phyloP scores from a whole-genome alignment of 2,113 vertebrate genomes.

The Muntiacus reevesi region DNA sequence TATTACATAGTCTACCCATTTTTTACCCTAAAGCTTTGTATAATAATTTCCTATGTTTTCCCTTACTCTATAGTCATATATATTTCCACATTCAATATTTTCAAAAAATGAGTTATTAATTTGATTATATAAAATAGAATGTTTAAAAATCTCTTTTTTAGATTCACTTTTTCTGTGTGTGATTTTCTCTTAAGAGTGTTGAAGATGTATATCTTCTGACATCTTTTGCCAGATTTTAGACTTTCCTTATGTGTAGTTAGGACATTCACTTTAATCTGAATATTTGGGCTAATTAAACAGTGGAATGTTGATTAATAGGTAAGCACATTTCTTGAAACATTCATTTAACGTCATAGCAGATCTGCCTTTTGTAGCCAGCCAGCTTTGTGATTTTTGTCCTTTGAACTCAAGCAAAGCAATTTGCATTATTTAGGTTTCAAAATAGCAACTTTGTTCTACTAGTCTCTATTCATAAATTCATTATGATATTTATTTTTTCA shows the following conservation, averaged over 20 bases:
- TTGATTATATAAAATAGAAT: background rate
- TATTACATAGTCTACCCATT: background rate
- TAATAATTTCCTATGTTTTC: background rate
- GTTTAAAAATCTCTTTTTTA: background rate
- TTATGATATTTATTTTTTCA: background rate
- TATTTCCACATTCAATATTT: background rate
- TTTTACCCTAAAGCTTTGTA: background rate
- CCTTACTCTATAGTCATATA: background rate
- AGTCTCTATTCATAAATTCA: background rate
- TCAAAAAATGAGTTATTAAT: background rate
- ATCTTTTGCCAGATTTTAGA: background rate
- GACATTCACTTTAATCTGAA: background rate
- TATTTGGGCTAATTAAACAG: background rate
- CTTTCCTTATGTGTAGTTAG: background rate
- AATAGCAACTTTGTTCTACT: background rate
- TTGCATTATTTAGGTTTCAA: conserved; percentile 12
- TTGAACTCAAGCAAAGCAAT: background rate
- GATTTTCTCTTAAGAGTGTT: background rate
- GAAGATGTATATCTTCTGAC: background rate
- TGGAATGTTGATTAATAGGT: background rate
- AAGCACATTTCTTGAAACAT: background rate
- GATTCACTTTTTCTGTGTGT: background rate
- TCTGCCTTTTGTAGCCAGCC: background rate
- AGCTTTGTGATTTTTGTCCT: conserved; percentile 6
- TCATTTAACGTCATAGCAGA: background rate